These are phyloP conservation scores for Sebastes vulpes DNA, from an alignment of 2,797 vertebrate species.

Conservation along the genomic window DNA sequence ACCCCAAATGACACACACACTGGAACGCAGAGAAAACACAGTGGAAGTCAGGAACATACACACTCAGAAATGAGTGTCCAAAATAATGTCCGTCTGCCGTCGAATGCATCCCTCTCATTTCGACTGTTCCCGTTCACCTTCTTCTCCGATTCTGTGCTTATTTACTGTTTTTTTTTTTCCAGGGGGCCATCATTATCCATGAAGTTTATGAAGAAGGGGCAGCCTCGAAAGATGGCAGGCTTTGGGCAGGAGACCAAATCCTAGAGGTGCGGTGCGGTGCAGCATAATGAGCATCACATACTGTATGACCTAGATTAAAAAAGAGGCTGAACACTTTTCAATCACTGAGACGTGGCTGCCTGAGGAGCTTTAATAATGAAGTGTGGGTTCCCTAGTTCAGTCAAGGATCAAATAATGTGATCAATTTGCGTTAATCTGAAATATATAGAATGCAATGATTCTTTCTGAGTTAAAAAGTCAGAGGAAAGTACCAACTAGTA, in stretches of 20 bases:
- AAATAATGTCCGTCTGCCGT: not conserved
- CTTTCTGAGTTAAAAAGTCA: not conserved
- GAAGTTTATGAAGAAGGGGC: conserved; percentile 99
- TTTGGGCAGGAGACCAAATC: conserved; percentile 99
- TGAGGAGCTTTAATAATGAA: conserved; percentile 8
- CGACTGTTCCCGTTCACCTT: not conserved
- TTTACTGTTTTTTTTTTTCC: not conserved
- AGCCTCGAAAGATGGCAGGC: conserved; percentile 95
- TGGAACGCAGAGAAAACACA: conserved; percentile 33
- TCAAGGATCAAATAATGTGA: not conserved
- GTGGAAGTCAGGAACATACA: conserved; percentile 7
- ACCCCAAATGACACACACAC: conserved; percentile 64
- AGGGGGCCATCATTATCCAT: conserved; percentile 98
- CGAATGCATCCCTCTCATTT: not conserved
- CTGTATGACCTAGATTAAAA: conserved; percentile 22
- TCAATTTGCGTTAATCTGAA: not conserved
- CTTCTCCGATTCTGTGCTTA: not conserved
- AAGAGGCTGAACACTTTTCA: not conserved
- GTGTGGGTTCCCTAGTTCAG: conserved; percentile 11
- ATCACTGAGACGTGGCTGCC: conserved; percentile 14
- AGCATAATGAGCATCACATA: conserved; percentile 17
- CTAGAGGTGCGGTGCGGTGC: conserved; percentile 92
- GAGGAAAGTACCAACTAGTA: not conserved
- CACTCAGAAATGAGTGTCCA: not conserved
- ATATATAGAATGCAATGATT: not conserved